Base-by-base conservation (phyloP, 2,113 vertebrate species). In the Phrynocephalus versicolor region DNA sequence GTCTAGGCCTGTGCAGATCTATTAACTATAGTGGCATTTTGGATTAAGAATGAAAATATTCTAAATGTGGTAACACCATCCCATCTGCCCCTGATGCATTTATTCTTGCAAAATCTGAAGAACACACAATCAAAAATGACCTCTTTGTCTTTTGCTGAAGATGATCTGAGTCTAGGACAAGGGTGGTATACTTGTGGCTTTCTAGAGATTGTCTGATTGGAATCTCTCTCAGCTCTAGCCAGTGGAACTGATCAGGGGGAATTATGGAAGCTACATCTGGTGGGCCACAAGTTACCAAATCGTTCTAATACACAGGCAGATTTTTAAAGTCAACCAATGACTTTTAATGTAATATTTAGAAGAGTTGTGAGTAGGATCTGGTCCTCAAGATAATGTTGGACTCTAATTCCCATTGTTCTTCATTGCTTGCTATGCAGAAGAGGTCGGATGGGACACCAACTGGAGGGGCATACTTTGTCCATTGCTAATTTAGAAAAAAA, bases 311-410 rank as follows among this genome's bases (percentile, higher is more conserved):
- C 55, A 88, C 30, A 57, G 72, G 51, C 89, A 39, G 85, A 82
- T 70, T 81, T 79, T 14, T 65, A 60, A 86, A 79, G 78, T 72
- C 93, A 89, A 77, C 94, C 85, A 37, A 35, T 55, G 85, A 51
- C 71, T 92, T 92, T 90, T 88, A 71, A 30, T 83, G 88, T 89
- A 87, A 92, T 82, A 81, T 91, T 92, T 89, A 91, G 73, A 55
- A 80, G 88, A n/a, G n/a, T n/a, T n/a, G n/a, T n/a, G n/a, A 51
- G 45, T 51, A 51, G 45, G 10, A 51, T 51, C 45, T 51, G 45
- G 45, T 51, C 45, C 45, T 51, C 45, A 5, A 51, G 45, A 51
- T 51, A 10, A 5, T 51, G 45, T 51, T 6, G 45, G 45, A 51
- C 45, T 51, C 5, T 10, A 51, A 51, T 51, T 51, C 10, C 10